These are phyloP conservation scores for Micronycteris hirsuta DNA, from an alignment of 2,113 vertebrate genomes.

Conservation along the genomic window DNA sequence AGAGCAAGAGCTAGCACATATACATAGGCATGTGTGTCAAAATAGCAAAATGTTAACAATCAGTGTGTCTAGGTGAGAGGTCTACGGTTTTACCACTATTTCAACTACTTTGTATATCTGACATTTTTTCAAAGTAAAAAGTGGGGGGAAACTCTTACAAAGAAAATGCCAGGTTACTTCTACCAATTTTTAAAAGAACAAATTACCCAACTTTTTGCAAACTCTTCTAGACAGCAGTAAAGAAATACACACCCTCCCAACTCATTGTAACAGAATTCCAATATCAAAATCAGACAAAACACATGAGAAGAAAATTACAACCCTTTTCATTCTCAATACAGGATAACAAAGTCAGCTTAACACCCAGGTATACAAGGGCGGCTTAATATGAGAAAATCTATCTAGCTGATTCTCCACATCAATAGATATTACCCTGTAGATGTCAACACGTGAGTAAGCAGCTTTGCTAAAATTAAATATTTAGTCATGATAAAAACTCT, in stretches of 20 bases:
- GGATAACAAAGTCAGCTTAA: background rate
- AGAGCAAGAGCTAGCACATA: fast-evolving
- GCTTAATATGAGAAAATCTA: background rate
- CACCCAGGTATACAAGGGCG: background rate
- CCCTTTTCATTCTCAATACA: background rate
- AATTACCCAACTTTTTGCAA: background rate
- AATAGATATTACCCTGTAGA: background rate
- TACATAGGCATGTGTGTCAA: fast-evolving
- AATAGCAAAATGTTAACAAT: fast-evolving
- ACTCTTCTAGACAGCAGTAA: background rate
- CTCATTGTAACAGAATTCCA: background rate
- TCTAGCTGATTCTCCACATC: fast-evolving
- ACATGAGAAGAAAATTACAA: background rate
- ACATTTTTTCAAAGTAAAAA: constrained; percentile 24
- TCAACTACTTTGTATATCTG: background rate
- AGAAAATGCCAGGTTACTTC: background rate
- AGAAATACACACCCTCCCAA: fast-evolving
- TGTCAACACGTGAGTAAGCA: background rate
- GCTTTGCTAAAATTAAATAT: background rate
- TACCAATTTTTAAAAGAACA: background rate
- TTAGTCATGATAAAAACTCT: background rate
- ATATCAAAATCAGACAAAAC: background rate
- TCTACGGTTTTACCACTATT: background rate
- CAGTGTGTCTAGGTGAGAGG: background rate
- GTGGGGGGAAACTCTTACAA: background rate